These are phyloP conservation scores for Struthidea cinerea DNA, from an alignment of 2,113 vertebrate genomes.

Conservation along the genomic window DNA sequence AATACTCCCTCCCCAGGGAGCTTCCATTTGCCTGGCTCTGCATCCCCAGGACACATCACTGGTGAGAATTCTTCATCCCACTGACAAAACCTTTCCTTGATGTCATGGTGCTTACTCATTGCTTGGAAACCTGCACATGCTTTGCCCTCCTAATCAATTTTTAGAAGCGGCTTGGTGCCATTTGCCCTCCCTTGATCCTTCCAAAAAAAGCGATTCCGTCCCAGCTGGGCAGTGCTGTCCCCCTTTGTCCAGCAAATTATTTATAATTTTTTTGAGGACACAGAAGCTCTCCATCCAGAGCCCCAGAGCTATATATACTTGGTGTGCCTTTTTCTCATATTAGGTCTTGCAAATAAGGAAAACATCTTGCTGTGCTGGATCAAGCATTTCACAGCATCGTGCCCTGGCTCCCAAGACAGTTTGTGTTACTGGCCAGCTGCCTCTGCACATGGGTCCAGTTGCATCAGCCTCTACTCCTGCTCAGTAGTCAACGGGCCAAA, in stretches of 20 bases:
- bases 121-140: conserved; percentile 26
- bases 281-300: not conserved
- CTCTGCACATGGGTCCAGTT: conserved; percentile 32
- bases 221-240: not conserved
- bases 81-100: conserved; percentile 32
- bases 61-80: not conserved
- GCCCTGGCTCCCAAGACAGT: conserved; percentile 42
- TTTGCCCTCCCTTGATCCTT: not conserved
- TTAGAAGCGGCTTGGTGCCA: conserved; percentile 45
- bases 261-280: not conserved
- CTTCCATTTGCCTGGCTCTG: not conserved
- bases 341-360: conserved; percentile 49
- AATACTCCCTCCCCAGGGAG: not conserved
- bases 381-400: conserved; percentile 36
- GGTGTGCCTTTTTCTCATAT: conserved; percentile 24
- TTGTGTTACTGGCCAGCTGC: conserved; percentile 47
- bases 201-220: conserved; percentile 23
- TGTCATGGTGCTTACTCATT: conserved; percentile 35
- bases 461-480: conserved; percentile 33
- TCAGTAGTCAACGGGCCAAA: conserved; percentile 4
- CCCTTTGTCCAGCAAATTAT: conserved; percentile 7
- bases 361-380: conserved; percentile 45
- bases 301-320: conserved; percentile 28
- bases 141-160: conserved; percentile 34
- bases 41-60: not conserved